Percentiles rank a stretch among this genome's conserved stretches.
phyloP scores from a whole-genome alignment of 1,140 invertebrate species.

The Drosophila fuyamai region DNA sequence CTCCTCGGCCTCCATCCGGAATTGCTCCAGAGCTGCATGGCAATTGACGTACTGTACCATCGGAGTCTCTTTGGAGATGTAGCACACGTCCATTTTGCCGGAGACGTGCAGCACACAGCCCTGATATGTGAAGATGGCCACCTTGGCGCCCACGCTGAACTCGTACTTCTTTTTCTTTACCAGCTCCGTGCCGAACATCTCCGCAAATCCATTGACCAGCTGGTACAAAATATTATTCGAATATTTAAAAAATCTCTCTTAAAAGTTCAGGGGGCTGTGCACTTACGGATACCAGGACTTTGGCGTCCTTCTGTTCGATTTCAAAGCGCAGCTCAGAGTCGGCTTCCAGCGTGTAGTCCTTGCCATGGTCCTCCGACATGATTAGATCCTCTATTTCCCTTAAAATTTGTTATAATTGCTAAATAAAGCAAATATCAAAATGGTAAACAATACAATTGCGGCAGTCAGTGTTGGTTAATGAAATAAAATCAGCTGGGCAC shows the following conservation, averaged over 20 bases:
- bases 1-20: conserved; percentile 92
- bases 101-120: conserved; percentile 93
- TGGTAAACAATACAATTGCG: conserved; percentile 15
- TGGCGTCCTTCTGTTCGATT: conserved; percentile 94
- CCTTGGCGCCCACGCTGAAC: conserved; percentile 95
- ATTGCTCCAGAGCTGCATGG: conserved; percentile 96
- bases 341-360: conserved; percentile 93
- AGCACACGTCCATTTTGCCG: conserved; percentile 96
- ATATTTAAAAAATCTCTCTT: neutral
- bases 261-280: neutral
- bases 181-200: conserved; percentile 98
- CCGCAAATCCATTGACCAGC: conserved; percentile 94
- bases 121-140: conserved; percentile 98
- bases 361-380: conserved; percentile 71
- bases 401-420: neutral
- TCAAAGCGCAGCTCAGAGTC: conserved; percentile 97
- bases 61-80: conserved; percentile 97
- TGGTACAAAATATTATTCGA: conserved; percentile 71
- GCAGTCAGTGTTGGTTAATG: neutral
- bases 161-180: conserved; percentile 97
- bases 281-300: conserved; percentile 92
- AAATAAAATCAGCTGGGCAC: neutral
- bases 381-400: neutral
- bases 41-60: conserved; percentile 95
- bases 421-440: conserved; percentile 1